Evolutionary conservation across 1,140 invertebrate genomes (phyloP).

Genomic region (Thalassaphorura encarpata): DNA sequence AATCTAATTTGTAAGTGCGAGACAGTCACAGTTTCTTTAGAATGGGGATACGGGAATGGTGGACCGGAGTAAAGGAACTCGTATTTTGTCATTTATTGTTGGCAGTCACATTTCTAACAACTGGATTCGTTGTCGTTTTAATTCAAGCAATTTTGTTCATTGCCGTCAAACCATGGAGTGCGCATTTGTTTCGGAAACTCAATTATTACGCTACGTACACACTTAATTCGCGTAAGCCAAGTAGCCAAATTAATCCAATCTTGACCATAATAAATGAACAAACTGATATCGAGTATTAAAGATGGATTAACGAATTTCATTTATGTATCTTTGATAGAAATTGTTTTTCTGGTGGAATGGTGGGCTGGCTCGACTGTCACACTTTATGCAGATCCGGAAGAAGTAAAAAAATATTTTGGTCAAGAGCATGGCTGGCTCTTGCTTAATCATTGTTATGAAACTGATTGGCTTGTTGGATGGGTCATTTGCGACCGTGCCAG

Average conservation of each 20-base stretch:
- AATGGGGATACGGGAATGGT: background rate
- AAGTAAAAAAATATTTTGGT: slow-evolving; percentile 66
- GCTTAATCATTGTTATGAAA: slow-evolving; percentile 93
- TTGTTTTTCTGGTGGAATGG: slow-evolving; percentile 87
- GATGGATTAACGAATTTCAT: no score
- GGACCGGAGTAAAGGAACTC: slow-evolving; percentile 23
- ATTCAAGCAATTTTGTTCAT: slow-evolving; percentile 66
- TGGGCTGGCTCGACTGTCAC: slow-evolving; percentile 67
- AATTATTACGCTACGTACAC: slow-evolving; percentile 86
- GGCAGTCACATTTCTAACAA: slow-evolving; percentile 79
- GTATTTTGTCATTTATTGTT: slow-evolving; percentile 63
- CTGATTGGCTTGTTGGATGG: slow-evolving; percentile 90
- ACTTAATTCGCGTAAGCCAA: slow-evolving; percentile 81
- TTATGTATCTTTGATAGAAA: slow-evolving; percentile 51
- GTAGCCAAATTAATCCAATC: no score
- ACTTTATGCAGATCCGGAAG: slow-evolving; percentile 66
- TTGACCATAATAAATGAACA: no score
- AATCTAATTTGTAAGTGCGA: no score
- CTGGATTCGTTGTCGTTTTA: slow-evolving; percentile 75
- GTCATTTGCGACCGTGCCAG: slow-evolving; percentile 64
- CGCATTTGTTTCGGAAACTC: slow-evolving; percentile 69
- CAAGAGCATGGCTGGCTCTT: slow-evolving; percentile 80
- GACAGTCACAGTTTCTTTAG: no score
- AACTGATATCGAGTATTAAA: no score
- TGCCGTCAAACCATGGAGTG: slow-evolving; percentile 60